Conservation (phyloP, 2,797 vertebrate species). For the Argentina silus region DNA sequence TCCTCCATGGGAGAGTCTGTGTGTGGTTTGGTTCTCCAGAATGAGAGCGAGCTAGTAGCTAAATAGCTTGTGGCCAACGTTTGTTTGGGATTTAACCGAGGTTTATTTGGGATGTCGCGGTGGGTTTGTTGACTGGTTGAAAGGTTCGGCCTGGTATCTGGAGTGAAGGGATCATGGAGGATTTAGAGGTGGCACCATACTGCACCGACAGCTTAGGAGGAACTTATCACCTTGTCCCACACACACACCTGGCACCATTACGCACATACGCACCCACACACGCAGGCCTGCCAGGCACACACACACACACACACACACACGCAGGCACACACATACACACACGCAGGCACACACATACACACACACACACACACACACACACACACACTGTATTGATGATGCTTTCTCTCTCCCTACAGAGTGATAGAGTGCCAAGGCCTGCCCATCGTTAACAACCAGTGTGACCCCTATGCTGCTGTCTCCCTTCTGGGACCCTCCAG, state of each 20-base stretch:
- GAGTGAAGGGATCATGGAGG: constrained; percentile 30
- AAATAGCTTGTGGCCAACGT: background rate
- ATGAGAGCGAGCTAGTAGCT: background rate
- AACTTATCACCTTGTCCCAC: constrained; percentile 22
- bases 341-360: background rate
- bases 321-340: too few relatives aligned
- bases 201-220: constrained; percentile 31
- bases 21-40: background rate
- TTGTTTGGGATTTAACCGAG: too few relatives aligned
- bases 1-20: background rate
- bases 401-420: constrained; percentile 64
- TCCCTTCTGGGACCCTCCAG: constrained; percentile 93
- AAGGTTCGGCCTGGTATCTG: too few relatives aligned
- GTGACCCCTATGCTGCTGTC: constrained; percentile 95
- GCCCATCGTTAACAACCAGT: constrained; percentile 98
- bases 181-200: constrained; percentile 34
- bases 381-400: too few relatives aligned
- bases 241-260: background rate
- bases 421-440: constrained; percentile 96
- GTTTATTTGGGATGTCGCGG: background rate
- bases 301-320: too few relatives aligned
- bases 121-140: too few relatives aligned
- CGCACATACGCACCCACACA: background rate
- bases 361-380: constrained; percentile 23
- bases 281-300: background rate